Conservation (phyloP, 2,888 invertebrate genomes). For the Lagria hirta region DNA sequence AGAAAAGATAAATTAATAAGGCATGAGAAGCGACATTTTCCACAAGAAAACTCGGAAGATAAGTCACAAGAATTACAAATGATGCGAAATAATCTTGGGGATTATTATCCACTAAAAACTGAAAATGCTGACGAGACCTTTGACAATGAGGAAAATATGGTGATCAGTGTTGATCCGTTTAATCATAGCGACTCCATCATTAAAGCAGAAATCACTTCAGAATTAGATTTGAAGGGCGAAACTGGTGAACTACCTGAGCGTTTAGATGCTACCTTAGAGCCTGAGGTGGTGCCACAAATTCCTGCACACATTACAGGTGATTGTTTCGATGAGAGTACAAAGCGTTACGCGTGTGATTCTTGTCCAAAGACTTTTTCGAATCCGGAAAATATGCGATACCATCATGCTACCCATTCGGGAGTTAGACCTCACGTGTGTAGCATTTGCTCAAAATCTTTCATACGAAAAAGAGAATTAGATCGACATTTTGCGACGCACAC, state of each 20-base stretch:
- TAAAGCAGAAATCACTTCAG: constrained; percentile 30
- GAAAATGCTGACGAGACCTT: constrained; percentile 4
- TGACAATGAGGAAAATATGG: constrained; percentile 55
- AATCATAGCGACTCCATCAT: constrained; percentile 49
- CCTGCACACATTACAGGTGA: constrained; percentile 47
- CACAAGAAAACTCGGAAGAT: constrained; percentile 46
- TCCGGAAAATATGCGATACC: constrained; percentile 39
- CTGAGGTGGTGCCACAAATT: constrained; percentile 36
- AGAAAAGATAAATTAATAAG: constrained; percentile 68
- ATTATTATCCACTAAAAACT: constrained; percentile 30
- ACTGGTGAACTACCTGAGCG: no score
- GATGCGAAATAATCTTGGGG: constrained; percentile 45
- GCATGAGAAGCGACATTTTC: constrained; percentile 66
- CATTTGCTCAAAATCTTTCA: constrained; percentile 68
- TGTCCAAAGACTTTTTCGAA: constrained; percentile 47
- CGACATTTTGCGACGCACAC: constrained; percentile 69
- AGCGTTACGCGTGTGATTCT: constrained; percentile 34
- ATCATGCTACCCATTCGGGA: constrained; percentile 40
- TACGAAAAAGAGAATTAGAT: constrained; percentile 69
- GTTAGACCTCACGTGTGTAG: constrained; percentile 63
- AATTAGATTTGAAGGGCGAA: constrained; percentile 33
- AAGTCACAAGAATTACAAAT: constrained; percentile 45
- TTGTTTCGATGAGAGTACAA: constrained; percentile 35
- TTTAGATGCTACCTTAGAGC: constrained; percentile 25
- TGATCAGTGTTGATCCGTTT: constrained; percentile 64